Percentiles rank a stretch among this genome's conserved stretches.
phyloP scores from a whole-genome alignment of 2,888 invertebrate genomes.

The Agriopis aurantiaria region DNA sequence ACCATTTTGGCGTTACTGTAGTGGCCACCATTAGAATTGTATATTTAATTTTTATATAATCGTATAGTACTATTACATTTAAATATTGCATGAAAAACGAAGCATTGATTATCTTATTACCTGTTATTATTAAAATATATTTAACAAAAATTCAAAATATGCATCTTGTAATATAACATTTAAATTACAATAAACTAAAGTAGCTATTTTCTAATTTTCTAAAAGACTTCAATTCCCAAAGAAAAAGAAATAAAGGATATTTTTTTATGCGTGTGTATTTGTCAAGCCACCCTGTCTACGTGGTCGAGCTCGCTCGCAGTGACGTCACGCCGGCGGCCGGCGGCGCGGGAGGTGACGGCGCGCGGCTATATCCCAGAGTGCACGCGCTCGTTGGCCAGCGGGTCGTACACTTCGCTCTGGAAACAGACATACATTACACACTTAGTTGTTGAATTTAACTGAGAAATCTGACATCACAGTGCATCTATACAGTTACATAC shows the following conservation, averaged over 20 bases:
- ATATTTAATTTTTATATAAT: too few species aligned
- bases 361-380: slow-evolving; percentile 62
- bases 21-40: not conserved
- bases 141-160: not conserved
- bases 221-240: not conserved
- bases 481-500: too few species aligned
- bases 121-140: not conserved
- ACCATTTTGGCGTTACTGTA: not conserved
- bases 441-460: not conserved
- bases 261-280: not conserved
- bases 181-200: not conserved
- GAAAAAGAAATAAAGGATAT: not conserved
- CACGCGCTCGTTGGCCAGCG: slow-evolving; percentile 49
- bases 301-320: too few species aligned
- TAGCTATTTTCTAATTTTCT: not conserved
- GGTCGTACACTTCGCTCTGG: slow-evolving; percentile 64
- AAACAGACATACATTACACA: slow-evolving; percentile 16
- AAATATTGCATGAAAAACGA: not conserved
- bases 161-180: not conserved
- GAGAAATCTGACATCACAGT: too few species aligned
- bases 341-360: not conserved
- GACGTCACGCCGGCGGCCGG: not conserved
- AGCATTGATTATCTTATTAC: not conserved
- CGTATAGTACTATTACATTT: not conserved
- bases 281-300: too few species aligned